Conservation (phyloP, 2,888 invertebrate genomes). For the Cotesia congregata region DNA sequence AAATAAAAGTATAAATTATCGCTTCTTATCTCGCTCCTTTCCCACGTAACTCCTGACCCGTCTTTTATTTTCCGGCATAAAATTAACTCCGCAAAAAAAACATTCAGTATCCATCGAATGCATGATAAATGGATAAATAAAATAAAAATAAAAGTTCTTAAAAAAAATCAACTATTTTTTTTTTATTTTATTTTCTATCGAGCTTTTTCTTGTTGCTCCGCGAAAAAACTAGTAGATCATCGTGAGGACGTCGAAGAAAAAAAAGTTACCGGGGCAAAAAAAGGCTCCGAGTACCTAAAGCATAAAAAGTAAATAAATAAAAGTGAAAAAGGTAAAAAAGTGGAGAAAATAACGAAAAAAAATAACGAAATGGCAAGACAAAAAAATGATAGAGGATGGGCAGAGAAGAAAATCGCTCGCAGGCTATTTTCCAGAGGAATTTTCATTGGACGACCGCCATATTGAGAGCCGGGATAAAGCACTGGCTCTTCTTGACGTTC, state of each 20-base stretch:
- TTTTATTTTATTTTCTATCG: not conserved
- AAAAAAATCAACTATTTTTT: not conserved
- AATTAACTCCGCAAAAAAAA: not conserved
- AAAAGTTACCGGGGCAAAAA: not conserved
- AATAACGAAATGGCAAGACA: conserved; percentile 26
- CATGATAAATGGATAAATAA: not conserved
- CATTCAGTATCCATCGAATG: not conserved
- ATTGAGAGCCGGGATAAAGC: conserved; percentile 58
- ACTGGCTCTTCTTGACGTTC: conserved; percentile 56
- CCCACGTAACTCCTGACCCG: not conserved
- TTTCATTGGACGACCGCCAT: conserved; percentile 68
- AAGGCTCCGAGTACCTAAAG: not conserved
- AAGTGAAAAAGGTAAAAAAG: conserved; percentile 9
- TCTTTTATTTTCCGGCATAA: not conserved
- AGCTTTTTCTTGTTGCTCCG: conserved; percentile 4
- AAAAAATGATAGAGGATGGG: conserved; percentile 37
- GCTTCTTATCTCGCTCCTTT: too few species aligned
- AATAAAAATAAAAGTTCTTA: not conserved
- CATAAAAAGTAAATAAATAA: conserved; percentile 7
- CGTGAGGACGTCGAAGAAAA: conserved; percentile 21
- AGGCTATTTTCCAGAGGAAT: conserved; percentile 68
- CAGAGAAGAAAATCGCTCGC: conserved; percentile 64
- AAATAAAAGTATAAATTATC: too few species aligned
- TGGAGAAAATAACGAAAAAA: conserved; percentile 39
- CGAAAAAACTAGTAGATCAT: conserved; percentile 26